phyloP scores from a whole-genome alignment of 2,888 invertebrate genomes.

The Orchesellides sinensis region DNA sequence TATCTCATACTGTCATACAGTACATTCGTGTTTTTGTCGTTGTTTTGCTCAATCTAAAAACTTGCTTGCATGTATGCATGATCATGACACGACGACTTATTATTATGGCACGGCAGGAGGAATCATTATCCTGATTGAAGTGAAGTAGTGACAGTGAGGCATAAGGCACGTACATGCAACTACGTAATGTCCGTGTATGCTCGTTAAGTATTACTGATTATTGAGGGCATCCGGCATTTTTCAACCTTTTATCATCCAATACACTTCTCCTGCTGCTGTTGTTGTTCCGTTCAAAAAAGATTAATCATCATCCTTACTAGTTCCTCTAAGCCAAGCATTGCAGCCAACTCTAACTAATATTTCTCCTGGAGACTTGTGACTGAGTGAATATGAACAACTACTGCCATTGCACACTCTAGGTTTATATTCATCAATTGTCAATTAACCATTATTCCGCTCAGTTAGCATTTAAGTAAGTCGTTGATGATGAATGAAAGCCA shows the following conservation, averaged over 20 bases:
- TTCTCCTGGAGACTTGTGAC: background rate
- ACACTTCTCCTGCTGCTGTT: slow-evolving; percentile 31
- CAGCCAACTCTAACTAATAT: background rate
- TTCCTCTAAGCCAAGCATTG: background rate
- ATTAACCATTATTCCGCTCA: slow-evolving; percentile 74
- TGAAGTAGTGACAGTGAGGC: slow-evolving; percentile 46
- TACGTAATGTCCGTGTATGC: slow-evolving; percentile 39
- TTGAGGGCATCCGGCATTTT: slow-evolving; percentile 62
- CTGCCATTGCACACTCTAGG: slow-evolving; percentile 20
- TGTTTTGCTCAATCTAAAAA: no score
- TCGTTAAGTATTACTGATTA: slow-evolving; percentile 62
- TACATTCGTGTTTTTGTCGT: no score
- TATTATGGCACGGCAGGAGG: slow-evolving; percentile 57
- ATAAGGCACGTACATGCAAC: slow-evolving; percentile 28
- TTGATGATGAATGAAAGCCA: slow-evolving; percentile 44
- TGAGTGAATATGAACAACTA: background rate
- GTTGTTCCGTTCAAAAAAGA: slow-evolving; percentile 66
- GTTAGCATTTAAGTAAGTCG: slow-evolving; percentile 51
- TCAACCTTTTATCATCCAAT: slow-evolving; percentile 9
- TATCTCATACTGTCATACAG: background rate
- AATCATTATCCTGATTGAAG: slow-evolving; percentile 64
- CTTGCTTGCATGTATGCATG: slow-evolving; percentile 20
- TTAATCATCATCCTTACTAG: slow-evolving; percentile 70
- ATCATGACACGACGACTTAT: slow-evolving; percentile 22
- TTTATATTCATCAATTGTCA: slow-evolving; percentile 74